Base-by-base conservation (phyloP, 2,113 vertebrate species). In the Saccopteryx leptura region DNA sequence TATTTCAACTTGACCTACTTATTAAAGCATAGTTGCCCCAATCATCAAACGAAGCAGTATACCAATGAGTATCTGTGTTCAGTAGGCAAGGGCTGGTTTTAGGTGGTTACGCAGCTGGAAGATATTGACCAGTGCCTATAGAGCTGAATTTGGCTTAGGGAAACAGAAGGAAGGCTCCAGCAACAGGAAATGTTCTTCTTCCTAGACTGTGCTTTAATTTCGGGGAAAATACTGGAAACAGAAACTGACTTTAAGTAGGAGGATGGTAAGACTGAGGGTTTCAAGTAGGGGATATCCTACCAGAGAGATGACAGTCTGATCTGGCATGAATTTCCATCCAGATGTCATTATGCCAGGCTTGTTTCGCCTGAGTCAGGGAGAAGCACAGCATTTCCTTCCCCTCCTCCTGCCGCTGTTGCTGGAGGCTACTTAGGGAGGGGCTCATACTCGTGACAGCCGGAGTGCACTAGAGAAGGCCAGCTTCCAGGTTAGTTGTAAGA, bases 391-490 rank as follows among this genome's bases (percentile, higher is more conserved):
- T 24, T 78, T 48, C 26, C n/a, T 21, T 1, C 2, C 56, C 50
- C 28, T 66, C 11, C 19, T n/a, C 66, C 33, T 74, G 11, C 52
- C 11, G 24, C 48, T 85, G 39, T 48, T 46, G 33, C 78, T 87
- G 28, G 69, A 91, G 50, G 9, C 54, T 72, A 11, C 33, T 71
- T 61, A 28, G 6, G 48, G 19, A 39, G 82, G 65, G 18, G 33
- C 33, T 84, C n/a, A 31, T 23, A n/a, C 50, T 80, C 17, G 18
- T 4, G 72, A 50, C 79, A 88, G 28, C 81, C 81, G 48, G 58
- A 72, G 94, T 88, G 88, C 66, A 26, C 65, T 71, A 76, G 82
- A 91, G 82, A 94, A 50, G 87, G 33, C 14, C 7, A 33, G 60
- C n/a, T 50, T 84, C 50, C 21, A 26, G 31, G 24, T 68, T 65